These are phyloP conservation scores for Tringa solitaria DNA, from an alignment of 2,113 vertebrate species.

Conservation along the genomic window DNA sequence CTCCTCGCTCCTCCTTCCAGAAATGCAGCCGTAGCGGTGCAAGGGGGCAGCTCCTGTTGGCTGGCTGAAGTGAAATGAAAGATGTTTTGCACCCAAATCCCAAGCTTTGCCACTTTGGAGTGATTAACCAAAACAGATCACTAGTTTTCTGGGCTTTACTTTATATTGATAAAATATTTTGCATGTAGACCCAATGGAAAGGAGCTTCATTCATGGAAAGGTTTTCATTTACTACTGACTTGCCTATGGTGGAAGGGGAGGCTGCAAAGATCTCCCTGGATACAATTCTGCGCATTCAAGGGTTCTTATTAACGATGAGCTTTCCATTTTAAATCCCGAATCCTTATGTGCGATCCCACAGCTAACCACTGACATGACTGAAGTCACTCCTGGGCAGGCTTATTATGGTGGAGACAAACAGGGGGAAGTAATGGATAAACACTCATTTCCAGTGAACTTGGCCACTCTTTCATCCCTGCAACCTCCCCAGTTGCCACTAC, in stretches of 20 bases:
- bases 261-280: neutral
- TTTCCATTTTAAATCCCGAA: neutral
- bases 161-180: neutral
- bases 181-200: neutral
- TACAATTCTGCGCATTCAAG: neutral
- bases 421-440: neutral
- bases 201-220: too few relatives aligned
- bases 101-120: neutral
- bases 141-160: neutral
- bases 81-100: neutral
- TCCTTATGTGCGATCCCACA: neutral
- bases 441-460: neutral
- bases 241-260: neutral
- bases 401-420: conserved; percentile 6
- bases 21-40: neutral
- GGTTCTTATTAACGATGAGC: neutral
- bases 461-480: neutral
- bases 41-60: neutral
- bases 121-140: neutral
- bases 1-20: neutral
- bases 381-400: neutral
- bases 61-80: neutral
- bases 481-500: neutral
- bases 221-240: neutral
- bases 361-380: neutral